Conservation (phyloP, 2,113 vertebrate species). For the Vulpes vulpes region DNA sequence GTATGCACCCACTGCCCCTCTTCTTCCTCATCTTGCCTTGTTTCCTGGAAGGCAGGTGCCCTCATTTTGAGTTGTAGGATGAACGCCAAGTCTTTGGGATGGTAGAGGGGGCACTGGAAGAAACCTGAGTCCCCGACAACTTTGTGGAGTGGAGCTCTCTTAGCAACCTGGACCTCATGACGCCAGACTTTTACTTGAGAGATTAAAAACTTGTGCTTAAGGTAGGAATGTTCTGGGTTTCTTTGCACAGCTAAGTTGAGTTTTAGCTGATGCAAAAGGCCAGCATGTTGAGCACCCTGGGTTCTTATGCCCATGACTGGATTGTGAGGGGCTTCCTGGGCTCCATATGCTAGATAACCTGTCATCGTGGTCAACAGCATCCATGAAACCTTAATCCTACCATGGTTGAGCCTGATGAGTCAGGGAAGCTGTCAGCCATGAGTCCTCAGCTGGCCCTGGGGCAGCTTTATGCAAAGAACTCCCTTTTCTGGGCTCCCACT, state of each 20-base stretch:
- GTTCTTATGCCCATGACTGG: not conserved
- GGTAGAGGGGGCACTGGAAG: too few species aligned
- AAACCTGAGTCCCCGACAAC: not conserved
- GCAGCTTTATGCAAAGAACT: not conserved
- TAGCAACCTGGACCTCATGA: not conserved
- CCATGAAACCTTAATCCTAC: fast-evolving
- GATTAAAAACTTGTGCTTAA: not conserved
- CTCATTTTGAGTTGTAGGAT: not conserved
- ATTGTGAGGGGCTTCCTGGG: not conserved
- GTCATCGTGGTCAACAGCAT: not conserved
- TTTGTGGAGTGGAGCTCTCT: not conserved
- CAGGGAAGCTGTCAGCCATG: not conserved
- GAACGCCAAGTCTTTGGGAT: too few species aligned
- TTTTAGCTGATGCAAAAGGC: not conserved
- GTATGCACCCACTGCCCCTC: not conserved
- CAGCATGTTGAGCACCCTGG: not conserved
- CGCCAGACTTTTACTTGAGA: not conserved
- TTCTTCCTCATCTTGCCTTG: not conserved
- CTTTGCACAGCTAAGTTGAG: not conserved
- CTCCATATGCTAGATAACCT: not conserved
- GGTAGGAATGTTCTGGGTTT: not conserved
- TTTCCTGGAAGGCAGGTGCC: not conserved
- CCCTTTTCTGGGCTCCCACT: not conserved
- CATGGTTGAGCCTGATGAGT: fast-evolving
- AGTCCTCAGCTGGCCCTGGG: not conserved